A percentile compares a stretch with the other conserved stretches of the same genome.
Conservation (phyloP, 2,888 invertebrate genomes). For the Latrodectus hesperus region DNA sequence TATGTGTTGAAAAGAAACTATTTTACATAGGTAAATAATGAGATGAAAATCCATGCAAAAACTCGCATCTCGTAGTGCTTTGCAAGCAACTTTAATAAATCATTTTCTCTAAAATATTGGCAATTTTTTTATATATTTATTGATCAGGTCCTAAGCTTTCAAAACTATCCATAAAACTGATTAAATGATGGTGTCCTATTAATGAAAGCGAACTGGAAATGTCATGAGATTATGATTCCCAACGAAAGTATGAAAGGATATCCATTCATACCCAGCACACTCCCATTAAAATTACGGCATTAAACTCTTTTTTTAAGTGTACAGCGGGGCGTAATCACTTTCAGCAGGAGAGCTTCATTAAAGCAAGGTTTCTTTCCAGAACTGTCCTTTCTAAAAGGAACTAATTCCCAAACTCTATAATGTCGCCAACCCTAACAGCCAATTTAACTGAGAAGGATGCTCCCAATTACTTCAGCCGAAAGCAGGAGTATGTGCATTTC, state of each 20-base stretch:
- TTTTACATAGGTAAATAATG: too few relatives aligned
- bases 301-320: not conserved
- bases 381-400: constrained; percentile 13
- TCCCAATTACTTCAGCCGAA: constrained; percentile 15
- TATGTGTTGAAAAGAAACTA: too few relatives aligned
- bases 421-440: constrained; percentile 29
- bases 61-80: too few relatives aligned
- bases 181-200: too few relatives aligned
- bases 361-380: not conserved
- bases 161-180: too few relatives aligned
- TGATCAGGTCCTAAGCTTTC: too few relatives aligned
- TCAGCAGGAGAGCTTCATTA: constrained; percentile 26
- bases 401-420: constrained; percentile 23
- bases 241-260: not conserved
- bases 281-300: not conserved
- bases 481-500: not conserved
- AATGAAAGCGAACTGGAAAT: too few relatives aligned
- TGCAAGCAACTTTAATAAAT: too few relatives aligned
- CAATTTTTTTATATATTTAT: too few relatives aligned
- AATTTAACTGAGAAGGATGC: constrained; percentile 22
- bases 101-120: too few relatives aligned
- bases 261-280: not conserved
- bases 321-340: constrained; percentile 23
- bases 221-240: too few relatives aligned
- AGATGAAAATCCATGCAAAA: too few relatives aligned